Conservation (phyloP, 2,888 invertebrate genomes). For the Sicus ferrugineus region DNA sequence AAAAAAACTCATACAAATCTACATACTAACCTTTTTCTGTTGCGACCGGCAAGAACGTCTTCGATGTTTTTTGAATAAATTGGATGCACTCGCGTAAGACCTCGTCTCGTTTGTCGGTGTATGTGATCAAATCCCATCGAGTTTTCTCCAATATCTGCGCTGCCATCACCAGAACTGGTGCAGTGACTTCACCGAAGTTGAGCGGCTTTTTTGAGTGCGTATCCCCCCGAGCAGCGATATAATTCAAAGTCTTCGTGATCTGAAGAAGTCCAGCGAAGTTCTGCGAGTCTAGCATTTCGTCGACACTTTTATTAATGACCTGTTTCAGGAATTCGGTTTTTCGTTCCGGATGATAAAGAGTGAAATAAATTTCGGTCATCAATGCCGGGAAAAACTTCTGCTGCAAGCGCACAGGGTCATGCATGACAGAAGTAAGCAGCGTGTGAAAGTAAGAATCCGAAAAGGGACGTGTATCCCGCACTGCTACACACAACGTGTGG, state of each 20-base stretch:
- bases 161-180: slow-evolving; percentile 53
- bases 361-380: slow-evolving; percentile 48
- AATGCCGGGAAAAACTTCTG: slow-evolving; percentile 48
- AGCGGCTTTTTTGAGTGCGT: slow-evolving; percentile 42
- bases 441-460: slow-evolving; percentile 46
- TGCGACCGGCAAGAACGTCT: slow-evolving; percentile 51
- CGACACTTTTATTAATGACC: slow-evolving; percentile 50
- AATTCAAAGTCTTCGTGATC: slow-evolving; percentile 48
- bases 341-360: slow-evolving; percentile 45
- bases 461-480: slow-evolving; percentile 44
- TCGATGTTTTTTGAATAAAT: slow-evolving; percentile 50
- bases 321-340: slow-evolving; percentile 52
- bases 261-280: slow-evolving; percentile 44
- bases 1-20: neutral
- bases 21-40: slow-evolving; percentile 48
- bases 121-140: slow-evolving; percentile 56
- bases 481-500: slow-evolving; percentile 45
- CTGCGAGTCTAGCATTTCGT: slow-evolving; percentile 47
- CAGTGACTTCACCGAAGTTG: slow-evolving; percentile 51
- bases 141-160: slow-evolving; percentile 55
- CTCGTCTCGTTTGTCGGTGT: slow-evolving; percentile 50
- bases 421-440: slow-evolving; percentile 43
- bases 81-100: slow-evolving; percentile 50
- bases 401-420: slow-evolving; percentile 39
- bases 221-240: slow-evolving; percentile 45